A percentile compares a stretch with the other conserved stretches of the same genome.
These are phyloP conservation scores for Tridacna crocea DNA, from an alignment of 2,888 invertebrate genomes.

Conservation along the genomic window DNA sequence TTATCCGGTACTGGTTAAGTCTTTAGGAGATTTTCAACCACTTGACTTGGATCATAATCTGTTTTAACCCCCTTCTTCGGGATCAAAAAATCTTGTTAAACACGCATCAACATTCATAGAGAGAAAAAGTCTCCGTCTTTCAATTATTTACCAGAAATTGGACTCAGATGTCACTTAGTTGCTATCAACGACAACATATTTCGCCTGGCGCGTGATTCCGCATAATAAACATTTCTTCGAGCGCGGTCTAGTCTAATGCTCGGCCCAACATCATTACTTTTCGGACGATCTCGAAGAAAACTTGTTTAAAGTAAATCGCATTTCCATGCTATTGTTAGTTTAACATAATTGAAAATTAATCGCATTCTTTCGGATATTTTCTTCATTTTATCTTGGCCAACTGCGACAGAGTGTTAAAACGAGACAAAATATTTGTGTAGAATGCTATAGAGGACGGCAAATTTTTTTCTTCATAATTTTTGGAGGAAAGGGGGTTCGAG, in stretches of 20 bases:
- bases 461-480: too few species aligned
- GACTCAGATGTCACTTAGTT: slow-evolving; percentile 21
- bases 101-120: slow-evolving; percentile 29
- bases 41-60: slow-evolving; percentile 14
- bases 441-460: too few species aligned
- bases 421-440: background rate
- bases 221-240: slow-evolving; percentile 46
- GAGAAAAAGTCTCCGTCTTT: slow-evolving; percentile 5
- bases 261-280: slow-evolving; percentile 34
- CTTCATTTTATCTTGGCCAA: slow-evolving; percentile 23
- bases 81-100: slow-evolving; percentile 11
- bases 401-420: slow-evolving; percentile 15
- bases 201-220: slow-evolving; percentile 43
- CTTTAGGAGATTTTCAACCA: background rate
- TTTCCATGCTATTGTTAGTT: slow-evolving; percentile 47
- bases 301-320: slow-evolving; percentile 51
- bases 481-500: too few species aligned
- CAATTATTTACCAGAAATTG: slow-evolving; percentile 33
- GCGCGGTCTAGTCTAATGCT: slow-evolving; percentile 33
- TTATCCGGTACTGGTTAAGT: too few species aligned
- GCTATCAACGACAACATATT: slow-evolving; percentile 28
- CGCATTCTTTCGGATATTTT: slow-evolving; percentile 47
- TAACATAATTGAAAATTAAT: slow-evolving; percentile 60
- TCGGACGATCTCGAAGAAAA: slow-evolving; percentile 33
- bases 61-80: slow-evolving; percentile 13